A percentile compares a stretch with the other conserved stretches of the same genome.
phyloP scores from a whole-genome alignment of 2,888 invertebrate genomes.

The Volucella bombylans region DNA sequence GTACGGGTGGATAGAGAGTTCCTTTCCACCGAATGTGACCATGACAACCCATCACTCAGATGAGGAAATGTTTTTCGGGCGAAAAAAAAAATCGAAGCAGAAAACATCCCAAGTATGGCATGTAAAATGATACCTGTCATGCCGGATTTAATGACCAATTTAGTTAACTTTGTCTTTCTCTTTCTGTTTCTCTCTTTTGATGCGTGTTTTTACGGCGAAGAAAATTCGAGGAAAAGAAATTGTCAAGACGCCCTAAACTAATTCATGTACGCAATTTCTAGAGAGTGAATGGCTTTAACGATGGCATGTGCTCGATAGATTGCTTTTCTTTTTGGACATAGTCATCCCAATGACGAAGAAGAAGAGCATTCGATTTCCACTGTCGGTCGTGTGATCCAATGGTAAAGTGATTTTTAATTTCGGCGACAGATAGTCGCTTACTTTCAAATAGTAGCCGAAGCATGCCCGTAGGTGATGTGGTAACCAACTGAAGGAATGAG shows the following conservation, averaged over 20 bases:
- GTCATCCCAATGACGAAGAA: no score
- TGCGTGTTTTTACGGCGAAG: background rate
- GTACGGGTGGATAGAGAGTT: slow-evolving; percentile 31
- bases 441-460: no score
- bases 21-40: slow-evolving; percentile 37
- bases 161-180: background rate
- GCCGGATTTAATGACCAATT: slow-evolving; percentile 61
- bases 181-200: background rate
- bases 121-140: slow-evolving; percentile 68
- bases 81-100: background rate
- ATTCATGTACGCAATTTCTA: slow-evolving; percentile 2
- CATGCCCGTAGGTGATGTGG: no score
- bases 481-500: no score
- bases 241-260: slow-evolving; percentile 23
- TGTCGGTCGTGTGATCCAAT: no score
- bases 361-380: no score
- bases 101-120: slow-evolving; percentile 52
- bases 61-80: slow-evolving; percentile 32
- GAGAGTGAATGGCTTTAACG: background rate
- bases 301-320: slow-evolving; percentile 5
- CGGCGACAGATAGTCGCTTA: no score
- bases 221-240: slow-evolving; percentile 3
- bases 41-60: slow-evolving; percentile 61
- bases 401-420: no score
- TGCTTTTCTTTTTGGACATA: background rate